A percentile compares a stretch with the other conserved stretches of the same genome.
phyloP scores from a whole-genome alignment of 2,797 vertebrate genomes.

The Cossypha caffra region DNA sequence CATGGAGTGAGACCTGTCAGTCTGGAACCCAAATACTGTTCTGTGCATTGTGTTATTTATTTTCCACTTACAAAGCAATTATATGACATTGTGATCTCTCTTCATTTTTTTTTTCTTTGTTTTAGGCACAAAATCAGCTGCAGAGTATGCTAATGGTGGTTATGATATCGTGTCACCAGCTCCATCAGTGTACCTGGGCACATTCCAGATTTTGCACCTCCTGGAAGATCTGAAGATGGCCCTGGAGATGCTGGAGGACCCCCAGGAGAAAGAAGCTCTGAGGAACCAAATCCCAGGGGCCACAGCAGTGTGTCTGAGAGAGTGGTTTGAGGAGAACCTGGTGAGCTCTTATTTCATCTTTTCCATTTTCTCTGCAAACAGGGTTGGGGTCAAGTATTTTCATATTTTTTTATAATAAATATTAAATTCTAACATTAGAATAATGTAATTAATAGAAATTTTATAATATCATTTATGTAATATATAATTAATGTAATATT shows the following conservation, averaged over 20 bases:
- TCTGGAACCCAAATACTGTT: no score
- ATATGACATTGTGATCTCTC: no score
- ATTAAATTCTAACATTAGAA: no score
- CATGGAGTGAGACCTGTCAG: no score
- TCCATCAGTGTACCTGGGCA: conserved; percentile 70
- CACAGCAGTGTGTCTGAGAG: conserved; percentile 80
- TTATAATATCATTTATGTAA: no score
- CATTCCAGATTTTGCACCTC: conserved; percentile 82
- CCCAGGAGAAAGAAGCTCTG: conserved; percentile 78
- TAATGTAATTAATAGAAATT: no score
- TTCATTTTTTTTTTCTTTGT: background rate
- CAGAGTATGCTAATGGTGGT: conserved; percentile 78
- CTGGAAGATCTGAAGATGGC: conserved; percentile 83
- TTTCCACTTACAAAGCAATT: no score
- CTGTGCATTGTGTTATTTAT: no score
- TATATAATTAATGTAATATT: no score
- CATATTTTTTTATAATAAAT: background rate
- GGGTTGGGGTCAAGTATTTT: background rate
- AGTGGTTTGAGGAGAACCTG: conserved; percentile 82
- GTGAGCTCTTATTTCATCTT: conserved; percentile 71
- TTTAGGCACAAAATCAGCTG: conserved; percentile 83
- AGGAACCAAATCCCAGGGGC: conserved; percentile 80
- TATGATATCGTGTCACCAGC: conserved; percentile 74
- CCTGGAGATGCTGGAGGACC: conserved; percentile 80
- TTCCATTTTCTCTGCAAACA: background rate